Conservation (phyloP, 2,888 invertebrate species). For the Apoderus coryli region DNA sequence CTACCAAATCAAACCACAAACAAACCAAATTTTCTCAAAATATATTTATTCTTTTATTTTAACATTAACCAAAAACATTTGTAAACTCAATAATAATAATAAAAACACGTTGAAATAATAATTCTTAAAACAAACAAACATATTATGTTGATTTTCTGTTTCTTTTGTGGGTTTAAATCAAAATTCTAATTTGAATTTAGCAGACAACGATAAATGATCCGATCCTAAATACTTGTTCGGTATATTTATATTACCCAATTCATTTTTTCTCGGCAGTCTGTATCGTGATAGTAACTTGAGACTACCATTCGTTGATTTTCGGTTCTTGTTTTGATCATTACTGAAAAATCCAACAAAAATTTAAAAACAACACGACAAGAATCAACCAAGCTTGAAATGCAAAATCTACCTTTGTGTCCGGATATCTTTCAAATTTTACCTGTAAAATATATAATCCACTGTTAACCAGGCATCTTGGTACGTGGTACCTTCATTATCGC, state of each 20-base stretch:
- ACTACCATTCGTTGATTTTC: slow-evolving; percentile 30
- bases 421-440: slow-evolving; percentile 33
- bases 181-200: slow-evolving; percentile 46
- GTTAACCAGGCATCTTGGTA: slow-evolving; percentile 60
- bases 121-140: too few species aligned
- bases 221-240: slow-evolving; percentile 66
- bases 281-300: slow-evolving; percentile 47
- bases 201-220: slow-evolving; percentile 73
- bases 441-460: slow-evolving; percentile 88
- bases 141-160: too few species aligned
- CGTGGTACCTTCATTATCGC: slow-evolving; percentile 52
- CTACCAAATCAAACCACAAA: too few species aligned
- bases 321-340: slow-evolving; percentile 21
- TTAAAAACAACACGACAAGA: slow-evolving; percentile 9
- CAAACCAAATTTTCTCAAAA: too few species aligned
- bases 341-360: too few species aligned
- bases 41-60: too few species aligned
- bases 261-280: slow-evolving; percentile 43
- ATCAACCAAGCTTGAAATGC: slow-evolving; percentile 2
- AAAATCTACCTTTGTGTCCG: too few species aligned
- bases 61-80: too few species aligned
- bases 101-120: too few species aligned
- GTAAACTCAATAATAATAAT: too few species aligned
- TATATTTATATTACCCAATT: slow-evolving; percentile 39
- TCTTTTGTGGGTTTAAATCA: too few species aligned